Conservation (phyloP, 1,140 invertebrate species). For the Aculops lycopersici region DNA sequence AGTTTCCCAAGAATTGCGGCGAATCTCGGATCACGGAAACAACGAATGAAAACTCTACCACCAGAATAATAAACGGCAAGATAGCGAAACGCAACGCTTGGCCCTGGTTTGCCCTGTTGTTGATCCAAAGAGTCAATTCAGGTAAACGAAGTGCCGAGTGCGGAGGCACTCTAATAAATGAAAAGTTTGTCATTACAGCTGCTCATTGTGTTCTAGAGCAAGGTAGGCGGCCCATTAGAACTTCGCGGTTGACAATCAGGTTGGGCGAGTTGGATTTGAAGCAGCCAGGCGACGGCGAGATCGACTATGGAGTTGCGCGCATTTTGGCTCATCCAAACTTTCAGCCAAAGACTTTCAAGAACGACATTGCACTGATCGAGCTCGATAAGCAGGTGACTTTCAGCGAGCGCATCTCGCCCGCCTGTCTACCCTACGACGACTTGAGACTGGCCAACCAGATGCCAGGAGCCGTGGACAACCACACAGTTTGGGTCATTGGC, state of each 20-base stretch:
- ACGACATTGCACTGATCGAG: slow-evolving; percentile 11
- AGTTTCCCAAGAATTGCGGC: too few relatives aligned
- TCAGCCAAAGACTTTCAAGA: slow-evolving; percentile 4
- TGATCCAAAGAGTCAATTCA: not conserved
- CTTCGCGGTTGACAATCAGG: not conserved
- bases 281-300: not conserved
- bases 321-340: slow-evolving; percentile 10
- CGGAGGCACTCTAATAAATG: slow-evolving; percentile 25
- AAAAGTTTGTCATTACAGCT: slow-evolving; percentile 24
- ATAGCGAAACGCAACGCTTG: slow-evolving; percentile 9
- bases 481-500: not conserved
- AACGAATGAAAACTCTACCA: too few relatives aligned
- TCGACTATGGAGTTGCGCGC: not conserved
- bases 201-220: slow-evolving; percentile 23
- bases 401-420: slow-evolving; percentile 18
- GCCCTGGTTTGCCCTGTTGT: slow-evolving; percentile 10
- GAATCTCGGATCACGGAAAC: too few relatives aligned
- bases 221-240: not conserved
- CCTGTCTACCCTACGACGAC: slow-evolving; percentile 21
- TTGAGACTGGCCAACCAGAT: not conserved
- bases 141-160: slow-evolving; percentile 16
- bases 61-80: slow-evolving; percentile 11
- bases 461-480: not conserved
- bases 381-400: slow-evolving; percentile 2
- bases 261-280: slow-evolving; percentile 6